Conservation (phyloP, 2,888 invertebrate genomes). For the Cerastis rubricosa region DNA sequence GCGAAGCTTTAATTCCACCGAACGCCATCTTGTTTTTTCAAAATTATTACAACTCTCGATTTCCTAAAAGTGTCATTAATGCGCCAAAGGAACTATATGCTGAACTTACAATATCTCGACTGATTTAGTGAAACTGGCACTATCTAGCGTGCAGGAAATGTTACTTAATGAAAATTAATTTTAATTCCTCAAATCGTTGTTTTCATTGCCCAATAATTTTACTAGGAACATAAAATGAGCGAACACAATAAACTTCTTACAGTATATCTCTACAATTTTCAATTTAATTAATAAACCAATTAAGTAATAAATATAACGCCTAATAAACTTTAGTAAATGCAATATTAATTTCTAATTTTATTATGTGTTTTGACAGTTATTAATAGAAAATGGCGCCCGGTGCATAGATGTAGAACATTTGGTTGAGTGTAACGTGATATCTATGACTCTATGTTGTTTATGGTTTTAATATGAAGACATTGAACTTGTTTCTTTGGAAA, state of each 20-base stretch:
- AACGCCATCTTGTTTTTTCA: not conserved
- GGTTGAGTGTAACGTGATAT: slow-evolving; percentile 51
- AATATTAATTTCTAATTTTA: slow-evolving; percentile 51
- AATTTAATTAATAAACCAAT: slow-evolving; percentile 38
- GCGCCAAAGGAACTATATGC: not conserved
- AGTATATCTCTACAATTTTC: slow-evolving; percentile 5
- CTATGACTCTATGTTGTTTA: slow-evolving; percentile 35
- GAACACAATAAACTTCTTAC: slow-evolving; percentile 19
- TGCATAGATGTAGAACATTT: slow-evolving; percentile 50
- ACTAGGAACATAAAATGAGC: not conserved
- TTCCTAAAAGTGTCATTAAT: not conserved
- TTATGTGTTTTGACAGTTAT: slow-evolving; percentile 56
- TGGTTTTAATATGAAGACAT: slow-evolving; percentile 33
- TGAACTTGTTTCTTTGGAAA: slow-evolving; percentile 44
- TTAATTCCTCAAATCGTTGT: not conserved
- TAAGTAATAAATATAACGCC: slow-evolving; percentile 35
- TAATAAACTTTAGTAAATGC: slow-evolving; percentile 43
- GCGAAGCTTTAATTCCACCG: not conserved
- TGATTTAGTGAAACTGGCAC: not conserved
- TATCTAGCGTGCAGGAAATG: not conserved
- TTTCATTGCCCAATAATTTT: slow-evolving; percentile 7
- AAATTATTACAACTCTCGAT: not conserved
- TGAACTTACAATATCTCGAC: not conserved
- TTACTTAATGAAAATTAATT: not conserved
- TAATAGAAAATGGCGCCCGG: slow-evolving; percentile 54